phyloP scores from a whole-genome alignment of 53 echinoderm and acorn worm genomes.

The Luidia sarsii region DNA sequence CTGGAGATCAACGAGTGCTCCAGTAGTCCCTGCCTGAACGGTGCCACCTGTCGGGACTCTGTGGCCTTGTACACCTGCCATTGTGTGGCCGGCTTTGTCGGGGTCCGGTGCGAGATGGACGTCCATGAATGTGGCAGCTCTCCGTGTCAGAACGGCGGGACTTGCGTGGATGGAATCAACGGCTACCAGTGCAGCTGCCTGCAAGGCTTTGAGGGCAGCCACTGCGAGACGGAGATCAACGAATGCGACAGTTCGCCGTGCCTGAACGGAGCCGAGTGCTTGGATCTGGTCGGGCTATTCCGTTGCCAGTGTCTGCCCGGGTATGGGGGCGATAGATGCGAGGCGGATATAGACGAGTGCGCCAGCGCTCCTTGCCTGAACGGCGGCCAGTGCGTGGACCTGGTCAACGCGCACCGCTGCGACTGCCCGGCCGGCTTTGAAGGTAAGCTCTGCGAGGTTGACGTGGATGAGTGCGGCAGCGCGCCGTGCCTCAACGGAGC shows the following conservation, averaged over 20 bases:
- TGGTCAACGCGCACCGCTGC: conserved; percentile 48
- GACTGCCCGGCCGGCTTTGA: conserved; percentile 54
- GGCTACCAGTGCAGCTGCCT: conserved; percentile 57
- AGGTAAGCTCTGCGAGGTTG: conserved; percentile 39
- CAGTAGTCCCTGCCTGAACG: conserved; percentile 15
- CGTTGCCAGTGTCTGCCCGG: conserved; percentile 63
- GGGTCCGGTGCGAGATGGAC: conserved; percentile 31
- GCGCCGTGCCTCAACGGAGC: conserved; percentile 49
- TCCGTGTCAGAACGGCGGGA: conserved; percentile 47
- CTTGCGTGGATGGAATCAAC: conserved; percentile 48
- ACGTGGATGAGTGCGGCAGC: conserved; percentile 54
- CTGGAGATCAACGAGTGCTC: conserved; percentile 11
- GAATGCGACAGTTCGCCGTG: conserved; percentile 67
- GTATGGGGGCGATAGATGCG: conserved; percentile 63
- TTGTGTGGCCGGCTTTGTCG: conserved; percentile 29
- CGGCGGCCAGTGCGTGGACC: conserved; percentile 60
- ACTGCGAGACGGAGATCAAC: conserved; percentile 57
- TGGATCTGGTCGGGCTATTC: conserved; percentile 47
- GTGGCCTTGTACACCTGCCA: conserved; percentile 24
- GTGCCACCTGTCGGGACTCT: conserved; percentile 18
- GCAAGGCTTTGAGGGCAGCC: conserved; percentile 52
- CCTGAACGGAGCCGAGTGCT: conserved; percentile 30
- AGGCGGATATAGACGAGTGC: conserved; percentile 68
- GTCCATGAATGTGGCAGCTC: conserved; percentile 49
- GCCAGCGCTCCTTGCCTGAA: conserved; percentile 61